Percentiles rank a stretch among this genome's conserved stretches.
Evolutionary conservation across 2,113 vertebrate species (phyloP).

Genomic region (Dromaius novaehollandiae): DNA sequence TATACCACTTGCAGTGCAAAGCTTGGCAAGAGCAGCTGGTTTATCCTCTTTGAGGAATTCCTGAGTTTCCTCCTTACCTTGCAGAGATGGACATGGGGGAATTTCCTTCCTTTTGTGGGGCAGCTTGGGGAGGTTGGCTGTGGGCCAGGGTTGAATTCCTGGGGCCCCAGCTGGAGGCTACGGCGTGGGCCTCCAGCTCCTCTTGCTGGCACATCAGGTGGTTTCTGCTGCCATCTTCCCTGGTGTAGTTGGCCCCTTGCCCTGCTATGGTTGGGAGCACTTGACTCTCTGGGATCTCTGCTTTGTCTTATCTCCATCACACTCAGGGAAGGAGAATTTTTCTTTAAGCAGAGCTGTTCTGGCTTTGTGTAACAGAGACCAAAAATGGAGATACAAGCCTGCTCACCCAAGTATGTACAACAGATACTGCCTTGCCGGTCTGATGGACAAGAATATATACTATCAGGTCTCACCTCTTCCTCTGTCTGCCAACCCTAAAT

Average conservation of each 20-base stretch:
- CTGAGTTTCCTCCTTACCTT: neutral
- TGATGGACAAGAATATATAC: neutral
- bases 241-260: neutral
- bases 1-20: neutral
- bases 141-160: neutral
- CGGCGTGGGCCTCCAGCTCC: neutral
- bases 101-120: neutral
- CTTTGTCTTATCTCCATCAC: neutral
- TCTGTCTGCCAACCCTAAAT: neutral
- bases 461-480: neutral
- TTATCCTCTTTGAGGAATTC: neutral
- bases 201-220: neutral
- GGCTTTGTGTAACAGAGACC: neutral
- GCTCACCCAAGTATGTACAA: neutral
- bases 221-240: neutral
- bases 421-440: neutral
- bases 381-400: neutral
- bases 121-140: neutral
- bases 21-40: neutral
- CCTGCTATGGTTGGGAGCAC: neutral
- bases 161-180: neutral
- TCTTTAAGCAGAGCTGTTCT: neutral
- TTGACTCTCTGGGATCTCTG: neutral
- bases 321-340: neutral
- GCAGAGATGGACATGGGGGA: accelerated